phyloP scores from a whole-genome alignment of 2,113 vertebrate genomes.

The Perognathus longimembris region DNA sequence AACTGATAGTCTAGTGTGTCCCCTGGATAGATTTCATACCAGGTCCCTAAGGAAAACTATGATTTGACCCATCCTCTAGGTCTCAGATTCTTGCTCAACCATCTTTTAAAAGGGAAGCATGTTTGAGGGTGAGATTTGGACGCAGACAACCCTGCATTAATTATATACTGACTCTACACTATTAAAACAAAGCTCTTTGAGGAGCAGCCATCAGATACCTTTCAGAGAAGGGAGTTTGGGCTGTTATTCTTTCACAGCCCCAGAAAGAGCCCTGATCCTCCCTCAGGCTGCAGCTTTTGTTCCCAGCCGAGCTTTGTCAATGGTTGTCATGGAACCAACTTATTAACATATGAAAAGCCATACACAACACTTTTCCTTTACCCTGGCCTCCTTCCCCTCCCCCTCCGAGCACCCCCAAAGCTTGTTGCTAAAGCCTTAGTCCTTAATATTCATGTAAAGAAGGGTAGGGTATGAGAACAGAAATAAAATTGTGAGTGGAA shows the following conservation, averaged over 20 bases:
- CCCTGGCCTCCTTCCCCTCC: slow-evolving; percentile 23
- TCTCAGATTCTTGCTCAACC: slow-evolving; percentile 58
- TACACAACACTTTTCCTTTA: slow-evolving; percentile 74
- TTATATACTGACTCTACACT: slow-evolving; percentile 68
- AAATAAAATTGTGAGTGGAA: slow-evolving; percentile 81
- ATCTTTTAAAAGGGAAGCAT: slow-evolving; percentile 32
- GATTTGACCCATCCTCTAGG: slow-evolving; percentile 55
- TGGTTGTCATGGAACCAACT: slow-evolving; percentile 90
- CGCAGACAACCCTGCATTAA: slow-evolving; percentile 74
- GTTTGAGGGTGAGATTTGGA: slow-evolving; percentile 37
- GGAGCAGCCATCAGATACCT: slow-evolving; percentile 84
- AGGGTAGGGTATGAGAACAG: slow-evolving; percentile 79
- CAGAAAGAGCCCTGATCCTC: slow-evolving; percentile 84
- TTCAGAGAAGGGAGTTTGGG: slow-evolving; percentile 79
- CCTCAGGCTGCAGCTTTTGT: slow-evolving; percentile 88
- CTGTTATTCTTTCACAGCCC: slow-evolving; percentile 78
- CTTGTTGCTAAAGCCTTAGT: slow-evolving; percentile 86
- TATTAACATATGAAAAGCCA: slow-evolving; percentile 92
- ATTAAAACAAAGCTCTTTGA: slow-evolving; percentile 79
- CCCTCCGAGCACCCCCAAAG: slow-evolving; percentile 67
- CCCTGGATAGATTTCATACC: background rate
- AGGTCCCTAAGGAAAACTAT: slow-evolving; percentile 5
- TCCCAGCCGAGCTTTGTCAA: slow-evolving; percentile 85
- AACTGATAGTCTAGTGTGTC: slow-evolving; percentile 23
- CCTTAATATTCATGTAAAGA: slow-evolving; percentile 83